Evolutionary conservation across 2,113 vertebrate species (phyloP).

Genomic region (Cyprinus carpio): DNA sequence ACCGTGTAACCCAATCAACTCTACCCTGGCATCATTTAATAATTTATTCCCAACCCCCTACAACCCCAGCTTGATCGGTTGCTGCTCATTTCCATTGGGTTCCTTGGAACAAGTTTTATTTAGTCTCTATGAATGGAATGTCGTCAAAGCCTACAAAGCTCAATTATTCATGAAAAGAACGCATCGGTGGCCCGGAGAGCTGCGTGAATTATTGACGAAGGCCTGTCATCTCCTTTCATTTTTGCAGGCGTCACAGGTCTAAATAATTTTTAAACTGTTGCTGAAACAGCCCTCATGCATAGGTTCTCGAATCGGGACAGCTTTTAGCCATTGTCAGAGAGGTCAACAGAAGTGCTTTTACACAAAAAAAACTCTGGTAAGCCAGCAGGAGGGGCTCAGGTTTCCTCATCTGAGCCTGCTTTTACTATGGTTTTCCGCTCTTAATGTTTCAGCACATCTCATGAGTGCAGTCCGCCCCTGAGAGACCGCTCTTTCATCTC

Average conservation of each 20-base stretch:
- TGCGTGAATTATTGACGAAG: constrained; percentile 66
- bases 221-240: constrained; percentile 54
- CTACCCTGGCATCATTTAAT: constrained; percentile 64
- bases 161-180: constrained; percentile 67
- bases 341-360: constrained; percentile 45
- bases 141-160: constrained; percentile 58
- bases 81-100: constrained; percentile 51
- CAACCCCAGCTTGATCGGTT: constrained; percentile 47
- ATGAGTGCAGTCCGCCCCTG: constrained; percentile 46
- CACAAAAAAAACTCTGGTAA: constrained; percentile 26
- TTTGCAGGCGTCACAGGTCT: constrained; percentile 31
- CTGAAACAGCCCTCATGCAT: constrained; percentile 17
- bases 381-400: constrained; percentile 48
- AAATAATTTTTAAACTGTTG: constrained; percentile 8
- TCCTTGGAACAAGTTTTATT: constrained; percentile 53
- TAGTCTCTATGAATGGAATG: constrained; percentile 62
- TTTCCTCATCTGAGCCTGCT: constrained; percentile 59
- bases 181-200: constrained; percentile 55
- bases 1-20: constrained; percentile 73
- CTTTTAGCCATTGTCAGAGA: constrained; percentile 10
- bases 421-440: constrained; percentile 65
- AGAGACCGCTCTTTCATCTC: constrained; percentile 51
- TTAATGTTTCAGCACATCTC: constrained; percentile 70
- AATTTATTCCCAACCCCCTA: constrained; percentile 66
- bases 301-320: background rate